phyloP scores from a whole-genome alignment of 2,888 invertebrate genomes.

The Drosophila rubida region DNA sequence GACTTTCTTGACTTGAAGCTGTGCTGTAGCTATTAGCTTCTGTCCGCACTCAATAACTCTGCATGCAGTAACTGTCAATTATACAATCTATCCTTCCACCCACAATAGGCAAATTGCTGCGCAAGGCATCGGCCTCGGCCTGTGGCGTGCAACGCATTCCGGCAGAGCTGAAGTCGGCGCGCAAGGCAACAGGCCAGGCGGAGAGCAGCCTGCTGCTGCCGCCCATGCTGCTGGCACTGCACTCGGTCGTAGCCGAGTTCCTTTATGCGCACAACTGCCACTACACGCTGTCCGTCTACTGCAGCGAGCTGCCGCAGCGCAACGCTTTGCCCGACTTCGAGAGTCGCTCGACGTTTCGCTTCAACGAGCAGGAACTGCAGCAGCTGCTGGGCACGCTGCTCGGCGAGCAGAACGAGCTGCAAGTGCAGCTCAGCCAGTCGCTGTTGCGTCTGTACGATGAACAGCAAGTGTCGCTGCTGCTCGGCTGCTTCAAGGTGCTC shows the following conservation, averaged over 20 bases:
- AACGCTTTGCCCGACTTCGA: conserved; percentile 83
- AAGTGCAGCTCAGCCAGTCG: background rate
- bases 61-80: too few species aligned
- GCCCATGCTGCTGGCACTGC: conserved; percentile 78
- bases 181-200: conserved; percentile 14
- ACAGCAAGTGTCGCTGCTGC: conserved; percentile 37
- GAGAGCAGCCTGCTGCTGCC: conserved; percentile 59
- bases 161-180: too few species aligned
- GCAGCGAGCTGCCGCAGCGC: conserved; percentile 83
- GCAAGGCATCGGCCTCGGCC: conserved; percentile 20
- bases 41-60: too few species aligned
- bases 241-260: conserved; percentile 84
- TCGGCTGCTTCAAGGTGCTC: conserved; percentile 38
- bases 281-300: conserved; percentile 83
- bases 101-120: conserved; percentile 47
- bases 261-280: conserved; percentile 84
- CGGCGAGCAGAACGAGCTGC: conserved; percentile 23
- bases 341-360: conserved; percentile 76
- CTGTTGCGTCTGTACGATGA: conserved; percentile 38
- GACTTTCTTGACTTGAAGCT: too few species aligned
- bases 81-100: too few species aligned
- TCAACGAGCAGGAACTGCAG: conserved; percentile 74
- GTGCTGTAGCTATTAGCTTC: too few species aligned
- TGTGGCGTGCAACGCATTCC: too few species aligned
- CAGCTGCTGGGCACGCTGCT: conserved; percentile 64